Base-by-base conservation (phyloP, 2,113 vertebrate genomes). In the Lota lota region DNA sequence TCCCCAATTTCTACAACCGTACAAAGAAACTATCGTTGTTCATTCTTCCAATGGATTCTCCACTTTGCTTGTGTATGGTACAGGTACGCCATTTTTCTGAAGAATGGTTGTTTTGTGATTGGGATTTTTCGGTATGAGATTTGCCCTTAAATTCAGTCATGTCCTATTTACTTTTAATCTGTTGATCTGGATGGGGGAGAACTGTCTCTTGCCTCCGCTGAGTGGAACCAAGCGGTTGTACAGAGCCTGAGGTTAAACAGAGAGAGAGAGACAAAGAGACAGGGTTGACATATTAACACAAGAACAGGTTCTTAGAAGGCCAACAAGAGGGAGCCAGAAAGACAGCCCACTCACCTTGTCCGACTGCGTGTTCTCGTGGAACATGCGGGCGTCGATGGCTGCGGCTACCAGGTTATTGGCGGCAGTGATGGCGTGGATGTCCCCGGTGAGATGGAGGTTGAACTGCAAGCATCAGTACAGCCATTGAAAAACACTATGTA, bases 401-500 rank as follows among this genome's bases (percentile, higher is more conserved):
- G 97, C 97, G 54, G 97, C 95, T 0, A 99, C 95, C 17, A 99
- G 87, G 85, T 99, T 99, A 83, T 98, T 99, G 61, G 97, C 93
- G 21, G 97, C 97, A 11, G 97, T 99, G 88, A 99, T 97, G 80
- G 97, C 97, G 0, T 99, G 97, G 83, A 98, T 98, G 83, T 99
- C 97, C 19, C 97, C 97, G 0, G 97, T 99, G 75, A 99, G 96
- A 79, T 99, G 97, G 64, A 99, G 97, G 88, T 99, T 99, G 87
- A 99, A 99, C 97, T 99, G 57, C 20, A 86, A n/a, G 53, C 40
- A 83, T 33, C 74, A 66, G 83, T 0, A 57, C 17, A 61, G 0
- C 18, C 50, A 16, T n/a, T 74, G 50, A 47, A 47, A 47, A 11
- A 11, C 40, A 47, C 1, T 47, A 47, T 10, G 12, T 47, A 47